Percentiles rank a stretch among this genome's conserved stretches.
Conservation (phyloP, 2,888 invertebrate species). For the Petrolisthes manimaculis region DNA sequence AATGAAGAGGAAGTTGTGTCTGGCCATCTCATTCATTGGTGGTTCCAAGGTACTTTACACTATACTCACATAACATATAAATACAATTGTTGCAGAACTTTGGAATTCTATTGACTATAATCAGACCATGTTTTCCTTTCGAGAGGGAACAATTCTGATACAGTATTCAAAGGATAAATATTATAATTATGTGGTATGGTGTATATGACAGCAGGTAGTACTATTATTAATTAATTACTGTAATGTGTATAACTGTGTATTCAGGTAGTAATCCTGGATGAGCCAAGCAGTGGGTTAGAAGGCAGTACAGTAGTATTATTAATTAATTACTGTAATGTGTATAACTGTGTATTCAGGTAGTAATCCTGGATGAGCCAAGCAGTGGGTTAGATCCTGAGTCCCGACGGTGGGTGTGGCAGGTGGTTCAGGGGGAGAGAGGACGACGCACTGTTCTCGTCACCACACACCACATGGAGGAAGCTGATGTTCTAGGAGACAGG, state of each 20-base stretch:
- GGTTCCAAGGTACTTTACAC: conserved; percentile 73
- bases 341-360: conserved; percentile 69
- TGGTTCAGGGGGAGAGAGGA: conserved; percentile 75
- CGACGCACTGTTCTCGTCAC: conserved; percentile 83
- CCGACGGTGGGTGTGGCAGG: conserved; percentile 82
- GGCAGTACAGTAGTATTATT: neutral
- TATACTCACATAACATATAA: neutral
- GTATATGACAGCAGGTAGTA: neutral
- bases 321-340: neutral
- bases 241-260: neutral
- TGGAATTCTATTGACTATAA: neutral
- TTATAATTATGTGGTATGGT: neutral
- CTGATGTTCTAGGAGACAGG: conserved; percentile 86
- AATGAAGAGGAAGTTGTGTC: conserved; percentile 88
- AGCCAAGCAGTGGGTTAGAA: conserved; percentile 76
- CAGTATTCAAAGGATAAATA: too few species aligned
- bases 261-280: conserved; percentile 81
- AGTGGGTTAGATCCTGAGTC: conserved; percentile 90
- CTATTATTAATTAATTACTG: neutral
- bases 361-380: conserved; percentile 88
- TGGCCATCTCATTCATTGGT: conserved; percentile 89
- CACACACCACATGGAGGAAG: conserved; percentile 90
- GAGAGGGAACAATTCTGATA: too few species aligned
- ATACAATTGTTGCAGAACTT: neutral
- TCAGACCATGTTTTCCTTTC: neutral